Evolutionary conservation across 2,113 vertebrate species (phyloP).

Genomic region (Nothobranchius kuhntae): DNA sequence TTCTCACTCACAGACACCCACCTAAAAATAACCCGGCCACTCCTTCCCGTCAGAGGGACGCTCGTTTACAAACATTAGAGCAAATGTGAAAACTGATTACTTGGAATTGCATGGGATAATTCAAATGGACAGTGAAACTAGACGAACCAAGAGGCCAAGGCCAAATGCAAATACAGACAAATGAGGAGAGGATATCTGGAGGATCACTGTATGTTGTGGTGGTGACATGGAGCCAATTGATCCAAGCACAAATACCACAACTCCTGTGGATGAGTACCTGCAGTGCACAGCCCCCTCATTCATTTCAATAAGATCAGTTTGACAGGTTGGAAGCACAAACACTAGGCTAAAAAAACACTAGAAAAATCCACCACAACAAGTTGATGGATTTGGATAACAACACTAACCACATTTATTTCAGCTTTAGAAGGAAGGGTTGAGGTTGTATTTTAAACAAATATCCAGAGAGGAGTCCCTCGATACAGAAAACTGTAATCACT

Average conservation of each 20-base stretch:
- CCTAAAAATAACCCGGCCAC: constrained; percentile 70
- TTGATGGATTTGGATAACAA: not conserved
- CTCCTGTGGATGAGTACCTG: not conserved
- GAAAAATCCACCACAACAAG: not conserved
- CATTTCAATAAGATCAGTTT: constrained; percentile 9
- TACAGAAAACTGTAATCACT: constrained; percentile 46
- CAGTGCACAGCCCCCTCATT: constrained; percentile 1
- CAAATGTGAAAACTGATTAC: constrained; percentile 78
- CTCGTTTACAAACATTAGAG: constrained; percentile 76
- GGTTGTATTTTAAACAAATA: constrained; percentile 4
- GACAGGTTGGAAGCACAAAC: not conserved
- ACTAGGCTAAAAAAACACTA: not conserved
- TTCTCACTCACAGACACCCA: not conserved
- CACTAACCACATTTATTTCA: constrained; percentile 8
- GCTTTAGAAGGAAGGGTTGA: not conserved
- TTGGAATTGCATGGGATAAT: constrained; percentile 33
- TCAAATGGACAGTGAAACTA: constrained; percentile 46
- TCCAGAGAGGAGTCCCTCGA: constrained; percentile 20
- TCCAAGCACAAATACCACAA: constrained; percentile 6
- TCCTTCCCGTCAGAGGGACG: constrained; percentile 53
- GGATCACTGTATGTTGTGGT: constrained; percentile 10
- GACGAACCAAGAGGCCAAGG: constrained; percentile 31
- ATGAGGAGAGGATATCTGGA: constrained; percentile 32
- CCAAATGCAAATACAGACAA: constrained; percentile 48
- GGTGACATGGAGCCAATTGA: constrained; percentile 11